phyloP scores from a whole-genome alignment of 2,797 vertebrate genomes.

The Onychomys arenicola region DNA sequence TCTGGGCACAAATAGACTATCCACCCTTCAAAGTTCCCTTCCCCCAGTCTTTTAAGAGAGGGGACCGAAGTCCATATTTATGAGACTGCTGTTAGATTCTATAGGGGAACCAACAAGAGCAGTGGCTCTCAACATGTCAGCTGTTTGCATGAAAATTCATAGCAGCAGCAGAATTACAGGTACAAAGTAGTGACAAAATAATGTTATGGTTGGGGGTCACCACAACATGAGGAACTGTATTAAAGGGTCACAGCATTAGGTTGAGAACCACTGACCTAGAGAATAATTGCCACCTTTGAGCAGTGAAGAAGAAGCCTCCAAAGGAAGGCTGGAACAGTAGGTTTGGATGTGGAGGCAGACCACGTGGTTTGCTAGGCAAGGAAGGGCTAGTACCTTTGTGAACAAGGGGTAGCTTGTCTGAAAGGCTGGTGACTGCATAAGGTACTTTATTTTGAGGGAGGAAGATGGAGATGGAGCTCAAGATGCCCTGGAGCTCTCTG shows the following conservation, averaged over 20 bases:
- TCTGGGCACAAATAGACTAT: background rate
- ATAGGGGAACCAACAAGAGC: background rate
- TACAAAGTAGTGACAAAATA: background rate
- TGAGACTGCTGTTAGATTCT: background rate
- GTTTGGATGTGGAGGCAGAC: background rate
- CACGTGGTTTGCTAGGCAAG: background rate
- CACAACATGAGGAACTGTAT: background rate
- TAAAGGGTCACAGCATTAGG: background rate
- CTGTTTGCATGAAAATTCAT: background rate
- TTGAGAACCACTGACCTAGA: background rate
- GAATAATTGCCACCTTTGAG: background rate
- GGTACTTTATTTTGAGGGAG: background rate
- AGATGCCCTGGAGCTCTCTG: background rate
- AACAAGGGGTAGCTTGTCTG: background rate
- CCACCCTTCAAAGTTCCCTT: slow-evolving; percentile 28
- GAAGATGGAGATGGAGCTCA: background rate
- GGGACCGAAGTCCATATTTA: slow-evolving; percentile 16
- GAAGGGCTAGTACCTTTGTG: background rate
- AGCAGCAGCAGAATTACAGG: background rate
- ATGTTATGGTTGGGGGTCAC: background rate
- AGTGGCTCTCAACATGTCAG: background rate
- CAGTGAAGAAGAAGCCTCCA: background rate
- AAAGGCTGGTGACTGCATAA: background rate
- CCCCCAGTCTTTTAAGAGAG: background rate
- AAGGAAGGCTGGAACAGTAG: background rate